Base-by-base conservation (phyloP, 2,113 vertebrate genomes). In the Hemiprocne comata region DNA sequence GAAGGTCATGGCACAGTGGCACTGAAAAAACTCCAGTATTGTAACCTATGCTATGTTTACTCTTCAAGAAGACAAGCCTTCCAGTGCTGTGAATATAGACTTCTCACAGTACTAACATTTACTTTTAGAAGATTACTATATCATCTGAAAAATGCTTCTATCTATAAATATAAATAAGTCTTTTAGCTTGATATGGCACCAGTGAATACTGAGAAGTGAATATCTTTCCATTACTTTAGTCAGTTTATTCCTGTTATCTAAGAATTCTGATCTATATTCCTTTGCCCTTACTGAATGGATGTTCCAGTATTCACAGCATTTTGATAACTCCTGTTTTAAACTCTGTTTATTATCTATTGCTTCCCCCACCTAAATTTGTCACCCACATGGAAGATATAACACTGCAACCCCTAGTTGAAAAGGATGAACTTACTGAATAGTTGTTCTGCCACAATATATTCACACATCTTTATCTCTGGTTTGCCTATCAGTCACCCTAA, bases 111-210 rank as follows among this genome's bases (percentile, higher is more conserved):
- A 81, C 50, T 85, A 85, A 85, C 92, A 92, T 61, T 93, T 71
- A 44, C 85, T 82, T 89, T 55, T 26, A 40, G 61, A 88, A 90
- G 55, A 93, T 93, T 90, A 75, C 61, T 88, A 0, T 69, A 90
- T 89, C 48, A 86, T 90, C 73, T 76, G 42, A 90, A 93, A 88
- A 85, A 84, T 57, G 69, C 50, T 88, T 93, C 86, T 64, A 75
- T 92, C 90, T 90, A 93, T 93, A 96, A 94, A 96, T 93, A 96
- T 92, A 96, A 95, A 91, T 88, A 93, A 77, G 90, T 54, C 76
- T 58, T 92, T 92, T 96, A 87, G 70, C 76, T 75, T 90, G 83
- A 94, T 87, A 94, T 2, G 17, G 34, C 60, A 53, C 44, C 90
- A 81, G n/a, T 93, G 90, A 95, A 93, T 97, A 81, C 33, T 81